Evolutionary conservation across 2,888 invertebrate genomes (phyloP).

Genomic region (Stenodera caucasica): DNA sequence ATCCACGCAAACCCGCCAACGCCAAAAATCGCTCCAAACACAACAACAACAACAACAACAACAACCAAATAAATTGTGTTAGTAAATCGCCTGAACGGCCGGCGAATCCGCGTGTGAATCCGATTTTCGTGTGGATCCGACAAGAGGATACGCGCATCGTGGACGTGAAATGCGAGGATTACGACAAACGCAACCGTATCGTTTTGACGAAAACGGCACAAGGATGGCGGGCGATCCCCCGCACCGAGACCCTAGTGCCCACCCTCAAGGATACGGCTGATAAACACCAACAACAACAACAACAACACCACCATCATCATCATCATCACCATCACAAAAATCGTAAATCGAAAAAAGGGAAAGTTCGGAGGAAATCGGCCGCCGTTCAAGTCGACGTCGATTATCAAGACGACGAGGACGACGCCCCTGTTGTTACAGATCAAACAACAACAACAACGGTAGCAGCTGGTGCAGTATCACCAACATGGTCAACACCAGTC

Average conservation of each 20-base stretch:
- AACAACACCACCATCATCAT: constrained; percentile 46
- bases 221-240: constrained; percentile 82
- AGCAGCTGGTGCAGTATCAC: constrained; percentile 31
- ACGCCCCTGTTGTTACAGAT: constrained; percentile 22
- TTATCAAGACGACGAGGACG: constrained; percentile 36
- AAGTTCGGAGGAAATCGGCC: constrained; percentile 49
- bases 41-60: constrained; percentile 19
- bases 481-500: constrained; percentile 54
- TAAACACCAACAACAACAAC: constrained; percentile 55
- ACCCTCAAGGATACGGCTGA: constrained; percentile 55
- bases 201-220: constrained; percentile 77
- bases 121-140: constrained; percentile 84
- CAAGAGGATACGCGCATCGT: constrained; percentile 79
- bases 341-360: constrained; percentile 41
- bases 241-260: constrained; percentile 66
- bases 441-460: constrained; percentile 22
- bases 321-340: constrained; percentile 35
- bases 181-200: constrained; percentile 82
- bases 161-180: constrained; percentile 84
- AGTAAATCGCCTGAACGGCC: constrained; percentile 45
- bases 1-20: constrained; percentile 45
- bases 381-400: constrained; percentile 51
- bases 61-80: constrained; percentile 19
- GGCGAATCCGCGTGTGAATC: constrained; percentile 69
- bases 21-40: constrained; percentile 34